Percentiles rank a stretch among this genome's conserved stretches.
Evolutionary conservation across 2,797 vertebrate species (phyloP).

Genomic region (Leptoclinus maculatus): DNA sequence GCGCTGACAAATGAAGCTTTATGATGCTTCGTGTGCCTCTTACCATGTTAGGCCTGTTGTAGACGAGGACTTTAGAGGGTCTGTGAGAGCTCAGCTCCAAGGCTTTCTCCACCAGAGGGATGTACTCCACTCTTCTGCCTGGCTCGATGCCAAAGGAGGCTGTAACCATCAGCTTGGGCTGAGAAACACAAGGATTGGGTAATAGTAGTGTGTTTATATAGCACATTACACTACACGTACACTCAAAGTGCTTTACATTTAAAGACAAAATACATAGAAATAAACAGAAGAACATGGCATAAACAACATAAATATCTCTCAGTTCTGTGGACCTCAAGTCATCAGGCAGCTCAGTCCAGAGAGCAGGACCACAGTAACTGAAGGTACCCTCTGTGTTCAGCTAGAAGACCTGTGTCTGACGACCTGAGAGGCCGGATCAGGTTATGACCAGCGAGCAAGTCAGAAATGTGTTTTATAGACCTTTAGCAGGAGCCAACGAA

Average conservation of each 20-base stretch:
- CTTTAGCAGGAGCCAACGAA: background rate
- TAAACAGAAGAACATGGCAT: background rate
- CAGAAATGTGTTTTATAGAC: background rate
- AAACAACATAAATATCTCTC: background rate
- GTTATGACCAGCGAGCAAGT: constrained; percentile 5
- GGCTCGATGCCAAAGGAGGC: constrained; percentile 97
- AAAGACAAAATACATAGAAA: background rate
- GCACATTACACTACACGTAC: background rate
- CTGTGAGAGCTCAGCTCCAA: constrained; percentile 87
- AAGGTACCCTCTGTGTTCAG: background rate
- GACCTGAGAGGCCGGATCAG: background rate
- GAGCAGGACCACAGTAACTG: background rate
- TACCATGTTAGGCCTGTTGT: constrained; percentile 92
- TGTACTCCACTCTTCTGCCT: constrained; percentile 90
- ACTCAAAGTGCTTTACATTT: background rate
- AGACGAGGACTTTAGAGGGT: constrained; percentile 92
- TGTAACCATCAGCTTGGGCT: constrained; percentile 95
- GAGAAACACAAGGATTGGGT: constrained; percentile 32
- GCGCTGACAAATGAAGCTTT: background rate
- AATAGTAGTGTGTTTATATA: background rate
- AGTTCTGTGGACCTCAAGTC: no score
- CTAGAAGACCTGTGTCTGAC: no score
- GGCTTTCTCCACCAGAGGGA: constrained; percentile 92
- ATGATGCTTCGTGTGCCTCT: constrained; percentile 44
- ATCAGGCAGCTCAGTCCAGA: background rate